Conservation (phyloP, 2,888 invertebrate genomes). For the Alentia gelatinosa region DNA sequence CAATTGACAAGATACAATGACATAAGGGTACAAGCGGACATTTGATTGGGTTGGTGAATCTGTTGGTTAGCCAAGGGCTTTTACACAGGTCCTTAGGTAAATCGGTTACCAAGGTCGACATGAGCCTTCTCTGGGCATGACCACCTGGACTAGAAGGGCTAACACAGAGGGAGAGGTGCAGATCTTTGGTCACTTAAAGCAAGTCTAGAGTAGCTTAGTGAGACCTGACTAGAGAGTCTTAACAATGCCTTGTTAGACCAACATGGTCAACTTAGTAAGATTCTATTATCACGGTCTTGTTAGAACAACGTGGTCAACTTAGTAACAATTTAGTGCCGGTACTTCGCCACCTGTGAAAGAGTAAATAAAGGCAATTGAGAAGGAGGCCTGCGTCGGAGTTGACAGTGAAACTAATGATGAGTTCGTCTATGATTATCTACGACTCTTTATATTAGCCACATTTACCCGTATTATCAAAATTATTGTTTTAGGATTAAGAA, state of each 20-base stretch:
- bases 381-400: too few species aligned
- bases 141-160: not conserved
- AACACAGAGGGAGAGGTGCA: not conserved
- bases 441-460: not conserved
- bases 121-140: not conserved
- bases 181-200: not conserved
- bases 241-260: too few species aligned
- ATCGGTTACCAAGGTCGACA: not conserved
- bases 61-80: not conserved
- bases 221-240: not conserved
- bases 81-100: not conserved
- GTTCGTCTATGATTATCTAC: constrained; percentile 38
- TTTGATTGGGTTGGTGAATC: constrained; percentile 1
- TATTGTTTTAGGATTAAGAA: constrained; percentile 1
- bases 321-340: constrained; percentile 28
- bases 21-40: not conserved
- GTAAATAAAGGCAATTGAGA: constrained; percentile 18
- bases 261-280: not conserved
- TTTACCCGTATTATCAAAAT: not conserved
- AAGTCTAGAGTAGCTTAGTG: not conserved
- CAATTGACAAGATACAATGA: not conserved
- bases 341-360: constrained; percentile 24
- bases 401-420: too few species aligned
- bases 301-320: too few species aligned
- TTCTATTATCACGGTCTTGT: too few species aligned